These are phyloP conservation scores for Phalacrocorax carbo DNA, from an alignment of 2,113 vertebrate species.

Conservation along the genomic window DNA sequence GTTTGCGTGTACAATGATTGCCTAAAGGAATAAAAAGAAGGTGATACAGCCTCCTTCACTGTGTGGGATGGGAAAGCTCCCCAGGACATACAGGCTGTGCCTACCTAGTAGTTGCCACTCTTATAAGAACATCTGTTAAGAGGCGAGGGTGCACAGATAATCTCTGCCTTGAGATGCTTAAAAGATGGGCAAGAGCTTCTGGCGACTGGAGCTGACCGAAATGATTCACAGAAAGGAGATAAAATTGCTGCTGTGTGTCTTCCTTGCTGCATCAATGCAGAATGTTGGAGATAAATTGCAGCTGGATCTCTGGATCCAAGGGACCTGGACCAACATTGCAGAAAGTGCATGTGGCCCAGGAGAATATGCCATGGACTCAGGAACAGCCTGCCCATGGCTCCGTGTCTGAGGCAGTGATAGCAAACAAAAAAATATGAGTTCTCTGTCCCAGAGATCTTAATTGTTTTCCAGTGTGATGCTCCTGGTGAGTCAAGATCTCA, in stretches of 20 bases:
- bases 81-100: neutral
- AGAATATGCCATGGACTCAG: neutral
- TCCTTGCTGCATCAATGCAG: neutral
- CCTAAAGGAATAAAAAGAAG: neutral
- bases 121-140: neutral
- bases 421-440: neutral
- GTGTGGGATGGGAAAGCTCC: neutral
- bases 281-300: neutral
- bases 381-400: neutral
- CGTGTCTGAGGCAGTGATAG: neutral
- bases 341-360: neutral
- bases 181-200: neutral
- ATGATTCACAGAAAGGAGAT: neutral
- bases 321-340: slow-evolving; percentile 1
- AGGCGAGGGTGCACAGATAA: neutral
- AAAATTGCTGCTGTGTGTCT: neutral
- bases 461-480: neutral
- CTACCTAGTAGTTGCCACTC: neutral
- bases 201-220: neutral
- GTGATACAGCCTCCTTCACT: neutral
- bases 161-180: neutral
- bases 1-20: neutral
- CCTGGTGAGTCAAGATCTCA: neutral
- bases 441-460: neutral
- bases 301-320: neutral